Percentiles rank a stretch among this genome's conserved stretches.
These are phyloP conservation scores for Calliphora vomitoria DNA, from an alignment of 2,888 invertebrate species.

Conservation along the genomic window DNA sequence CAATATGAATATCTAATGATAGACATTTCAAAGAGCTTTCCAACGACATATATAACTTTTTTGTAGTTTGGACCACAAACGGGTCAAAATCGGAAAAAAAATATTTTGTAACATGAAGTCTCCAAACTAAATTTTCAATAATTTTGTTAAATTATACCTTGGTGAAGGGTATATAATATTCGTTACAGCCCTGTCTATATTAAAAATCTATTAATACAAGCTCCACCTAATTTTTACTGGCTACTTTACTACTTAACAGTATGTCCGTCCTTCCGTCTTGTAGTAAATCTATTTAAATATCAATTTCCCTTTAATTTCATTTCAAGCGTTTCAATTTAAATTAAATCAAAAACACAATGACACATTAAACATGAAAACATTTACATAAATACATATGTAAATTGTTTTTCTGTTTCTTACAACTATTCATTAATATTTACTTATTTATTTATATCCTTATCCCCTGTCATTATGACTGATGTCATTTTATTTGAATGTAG, in stretches of 20 bases:
- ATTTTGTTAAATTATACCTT: no score
- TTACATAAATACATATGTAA: neutral
- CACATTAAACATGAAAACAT: neutral
- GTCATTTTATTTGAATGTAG: neutral
- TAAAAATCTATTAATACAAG: neutral
- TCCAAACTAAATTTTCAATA: no score
- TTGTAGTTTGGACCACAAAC: no score
- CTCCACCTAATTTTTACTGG: neutral
- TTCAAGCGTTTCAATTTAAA: neutral
- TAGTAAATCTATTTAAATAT: neutral
- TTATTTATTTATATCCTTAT: conserved; percentile 1
- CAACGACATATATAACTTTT: no score
- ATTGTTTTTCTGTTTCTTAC: neutral
- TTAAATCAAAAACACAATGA: conserved; percentile 1
- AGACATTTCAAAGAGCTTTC: no score
- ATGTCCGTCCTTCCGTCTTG: neutral
- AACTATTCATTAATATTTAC: neutral
- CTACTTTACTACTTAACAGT: neutral
- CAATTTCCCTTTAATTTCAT: neutral
- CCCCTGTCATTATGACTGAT: conserved; percentile 12
- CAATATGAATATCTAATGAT: no score
- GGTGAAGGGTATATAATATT: no score
- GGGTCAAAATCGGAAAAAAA: no score
- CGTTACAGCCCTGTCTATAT: no score
- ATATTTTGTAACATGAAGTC: no score